Conservation (phyloP, 2,797 vertebrate genomes). For the Mus caroli region DNA sequence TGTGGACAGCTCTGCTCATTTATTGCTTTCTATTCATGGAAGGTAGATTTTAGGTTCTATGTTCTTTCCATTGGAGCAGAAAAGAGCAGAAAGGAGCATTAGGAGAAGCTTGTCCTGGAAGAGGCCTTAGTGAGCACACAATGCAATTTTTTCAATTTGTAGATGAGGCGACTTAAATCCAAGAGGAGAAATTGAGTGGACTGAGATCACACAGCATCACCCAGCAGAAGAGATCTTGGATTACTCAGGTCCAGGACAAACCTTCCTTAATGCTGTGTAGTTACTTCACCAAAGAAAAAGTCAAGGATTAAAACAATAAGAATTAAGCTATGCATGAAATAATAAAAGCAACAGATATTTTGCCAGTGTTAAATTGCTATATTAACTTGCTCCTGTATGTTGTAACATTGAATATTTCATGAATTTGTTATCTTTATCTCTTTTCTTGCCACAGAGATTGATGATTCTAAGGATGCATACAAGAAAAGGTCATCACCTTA, state of each 20-base stretch:
- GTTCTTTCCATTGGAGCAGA: neutral
- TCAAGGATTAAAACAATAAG: neutral
- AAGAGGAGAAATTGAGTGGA: conserved; percentile 44
- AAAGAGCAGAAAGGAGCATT: neutral
- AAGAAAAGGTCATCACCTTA: neutral
- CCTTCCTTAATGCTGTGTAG: neutral
- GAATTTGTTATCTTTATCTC: neutral
- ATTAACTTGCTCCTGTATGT: neutral
- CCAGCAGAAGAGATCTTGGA: neutral
- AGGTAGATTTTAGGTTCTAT: neutral
- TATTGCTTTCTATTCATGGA: neutral
- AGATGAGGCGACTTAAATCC: conserved; percentile 51
- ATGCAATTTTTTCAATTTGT: conserved; percentile 40
- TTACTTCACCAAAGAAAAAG: neutral
- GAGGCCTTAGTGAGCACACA: neutral
- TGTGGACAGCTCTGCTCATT: neutral
- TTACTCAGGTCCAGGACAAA: neutral
- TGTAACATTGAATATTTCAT: neutral
- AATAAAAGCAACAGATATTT: neutral
- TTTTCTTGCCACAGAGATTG: neutral
- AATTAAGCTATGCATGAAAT: neutral
- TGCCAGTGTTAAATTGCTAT: neutral
- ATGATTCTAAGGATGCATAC: neutral
- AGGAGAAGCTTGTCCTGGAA: neutral
- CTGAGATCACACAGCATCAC: neutral